These are phyloP conservation scores for Copidosoma aretas DNA, from an alignment of 2,888 invertebrate genomes.

Conservation along the genomic window DNA sequence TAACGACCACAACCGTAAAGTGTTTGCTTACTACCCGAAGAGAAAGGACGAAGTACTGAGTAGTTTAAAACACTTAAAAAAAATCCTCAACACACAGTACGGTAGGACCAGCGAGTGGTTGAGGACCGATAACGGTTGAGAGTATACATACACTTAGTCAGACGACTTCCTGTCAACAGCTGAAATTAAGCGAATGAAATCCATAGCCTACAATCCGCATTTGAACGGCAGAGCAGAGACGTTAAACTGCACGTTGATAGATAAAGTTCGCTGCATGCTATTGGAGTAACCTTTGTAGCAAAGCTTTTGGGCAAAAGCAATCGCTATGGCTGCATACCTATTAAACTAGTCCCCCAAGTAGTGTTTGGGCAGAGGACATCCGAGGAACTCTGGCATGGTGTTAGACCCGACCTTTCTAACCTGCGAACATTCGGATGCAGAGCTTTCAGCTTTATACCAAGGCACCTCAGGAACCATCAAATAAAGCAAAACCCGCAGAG, in stretches of 20 bases:
- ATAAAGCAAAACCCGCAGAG: too few species aligned
- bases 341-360: background rate
- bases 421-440: background rate
- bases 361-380: background rate
- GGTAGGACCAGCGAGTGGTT: too few species aligned
- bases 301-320: constrained; percentile 1
- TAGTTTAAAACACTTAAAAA: too few species aligned
- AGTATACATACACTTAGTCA: background rate
- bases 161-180: background rate
- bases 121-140: too few species aligned
- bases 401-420: background rate
- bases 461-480: background rate
- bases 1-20: too few species aligned
- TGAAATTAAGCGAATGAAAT: background rate
- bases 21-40: too few species aligned
- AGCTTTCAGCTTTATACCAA: background rate
- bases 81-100: too few species aligned
- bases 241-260: background rate
- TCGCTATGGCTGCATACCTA: background rate
- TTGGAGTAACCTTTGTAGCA: too few species aligned
- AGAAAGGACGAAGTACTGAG: too few species aligned
- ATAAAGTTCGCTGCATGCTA: constrained; percentile 5
- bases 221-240: constrained; percentile 6
- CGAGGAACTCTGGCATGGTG: constrained; percentile 6
- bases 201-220: background rate